phyloP scores from a whole-genome alignment of 2,888 invertebrate species.

The Lomographa bimaculata region DNA sequence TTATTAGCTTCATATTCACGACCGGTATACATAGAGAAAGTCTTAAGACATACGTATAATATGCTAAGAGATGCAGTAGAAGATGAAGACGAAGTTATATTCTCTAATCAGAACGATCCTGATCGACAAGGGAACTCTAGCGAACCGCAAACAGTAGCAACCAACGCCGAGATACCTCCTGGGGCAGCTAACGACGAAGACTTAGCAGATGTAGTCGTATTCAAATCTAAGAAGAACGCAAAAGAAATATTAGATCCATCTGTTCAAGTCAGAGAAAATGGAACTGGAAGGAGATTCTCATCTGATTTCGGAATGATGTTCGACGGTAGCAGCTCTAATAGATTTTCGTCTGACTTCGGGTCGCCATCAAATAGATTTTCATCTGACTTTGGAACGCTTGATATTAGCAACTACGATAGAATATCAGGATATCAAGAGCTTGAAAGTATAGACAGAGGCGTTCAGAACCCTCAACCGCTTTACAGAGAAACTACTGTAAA shows the following conservation, averaged over 20 bases:
- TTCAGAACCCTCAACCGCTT: conserved; percentile 73
- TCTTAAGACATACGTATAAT: conserved; percentile 72
- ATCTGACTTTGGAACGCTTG: conserved; percentile 62
- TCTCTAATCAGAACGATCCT: conserved; percentile 62
- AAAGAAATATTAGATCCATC: conserved; percentile 69
- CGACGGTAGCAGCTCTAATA: conserved; percentile 34
- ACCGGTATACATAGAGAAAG: conserved; percentile 79
- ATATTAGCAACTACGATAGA: conserved; percentile 53
- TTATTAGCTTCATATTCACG: conserved; percentile 79
- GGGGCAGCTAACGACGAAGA: conserved; percentile 60
- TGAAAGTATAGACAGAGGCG: conserved; percentile 66
- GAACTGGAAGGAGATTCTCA: conserved; percentile 49
- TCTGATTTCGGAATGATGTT: conserved; percentile 50
- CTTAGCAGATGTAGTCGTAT: conserved; percentile 67
- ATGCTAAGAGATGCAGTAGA: conserved; percentile 72
- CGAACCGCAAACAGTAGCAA: conserved; percentile 25
- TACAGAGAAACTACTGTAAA: conserved; percentile 83
- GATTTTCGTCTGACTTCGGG: conserved; percentile 48
- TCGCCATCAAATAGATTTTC: conserved; percentile 53
- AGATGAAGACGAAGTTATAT: conserved; percentile 84
- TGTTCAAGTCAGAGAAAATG: conserved; percentile 57
- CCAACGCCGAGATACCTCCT: conserved; percentile 32
- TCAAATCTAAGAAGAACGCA: conserved; percentile 63
- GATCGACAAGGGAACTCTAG: conserved; percentile 13
- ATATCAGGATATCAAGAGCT: conserved; percentile 67